Base-by-base conservation (phyloP, 2,113 vertebrate genomes). In the Pseudopodoces humilis region DNA sequence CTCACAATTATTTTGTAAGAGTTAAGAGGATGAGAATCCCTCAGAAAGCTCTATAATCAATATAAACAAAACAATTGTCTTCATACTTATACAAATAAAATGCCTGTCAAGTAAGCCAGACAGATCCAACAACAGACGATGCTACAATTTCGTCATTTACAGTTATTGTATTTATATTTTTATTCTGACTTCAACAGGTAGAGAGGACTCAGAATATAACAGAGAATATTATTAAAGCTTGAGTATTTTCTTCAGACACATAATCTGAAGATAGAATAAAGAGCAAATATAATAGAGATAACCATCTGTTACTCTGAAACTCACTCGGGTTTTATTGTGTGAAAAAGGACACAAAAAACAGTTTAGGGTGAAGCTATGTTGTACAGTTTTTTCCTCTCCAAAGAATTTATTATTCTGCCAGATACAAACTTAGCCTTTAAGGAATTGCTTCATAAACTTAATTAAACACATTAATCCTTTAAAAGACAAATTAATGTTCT, bases 401-500 rank as follows among this genome's bases (percentile, higher is more conserved):
- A 94, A 90, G 24, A 77, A 94, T 92, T 94, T 56, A 90, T 96
- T 97, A 88, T 46, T 90, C 60, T 96, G 46, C 82, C 65, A 94
- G 50, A 94, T 70, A 49, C 7, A 88, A 58, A 63, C 27, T 92
- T 95, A 91, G 35, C 63, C 80, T 90, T 86, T 65, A 95, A 96
- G 27, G 83, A 93, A 94, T 95, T 96, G 91, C 70, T 97, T 96
- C 88, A 96, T 95, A 88, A 93, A 92, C 49, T 86, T 95, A 95
- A 96, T 96, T 97, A 96, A 98, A 96, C 84, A 75, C 86, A 74
- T 97, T 97, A 97, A 96, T 91, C 75, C 89, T 95, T 96, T 96
- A 91, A 97, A 96, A 90, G 63, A 62, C 58, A 96, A 97, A 97
- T 94, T 92, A 95, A 80, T 90, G 60, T 96, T 74, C 67, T 83